Percentiles rank a stretch among this genome's conserved stretches.
Evolutionary conservation across 2,797 vertebrate genomes (phyloP).

Genomic region (Zonotrichia albicollis): DNA sequence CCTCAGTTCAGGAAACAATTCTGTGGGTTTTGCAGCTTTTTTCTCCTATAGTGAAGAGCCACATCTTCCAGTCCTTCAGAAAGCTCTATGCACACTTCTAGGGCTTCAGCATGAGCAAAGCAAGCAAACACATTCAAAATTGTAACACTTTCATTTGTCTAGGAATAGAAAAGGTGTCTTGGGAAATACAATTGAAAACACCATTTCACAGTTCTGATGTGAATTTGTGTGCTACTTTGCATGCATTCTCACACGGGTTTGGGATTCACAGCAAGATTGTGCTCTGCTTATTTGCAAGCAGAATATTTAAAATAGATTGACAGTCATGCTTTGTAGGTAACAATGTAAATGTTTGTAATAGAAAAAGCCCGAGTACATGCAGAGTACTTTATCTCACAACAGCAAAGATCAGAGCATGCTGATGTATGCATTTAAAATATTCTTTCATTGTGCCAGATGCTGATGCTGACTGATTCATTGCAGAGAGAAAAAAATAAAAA

Average conservation of each 20-base stretch:
- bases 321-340: neutral
- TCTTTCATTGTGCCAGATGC: neutral
- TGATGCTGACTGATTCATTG: neutral
- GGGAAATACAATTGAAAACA: conserved; percentile 1
- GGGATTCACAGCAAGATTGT: neutral
- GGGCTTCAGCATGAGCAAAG: neutral
- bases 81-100: neutral
- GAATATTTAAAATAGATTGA: neutral
- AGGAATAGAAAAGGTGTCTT: neutral
- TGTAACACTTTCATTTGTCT: neutral
- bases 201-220: neutral
- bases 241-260: neutral
- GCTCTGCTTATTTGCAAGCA: neutral
- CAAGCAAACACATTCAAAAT: neutral
- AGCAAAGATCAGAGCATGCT: neutral
- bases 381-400: neutral
- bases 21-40: neutral
- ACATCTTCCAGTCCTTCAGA: neutral
- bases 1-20: neutral
- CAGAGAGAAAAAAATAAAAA: neutral
- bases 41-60: neutral
- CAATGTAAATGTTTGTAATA: neutral
- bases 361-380: neutral
- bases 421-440: neutral
- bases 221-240: neutral